phyloP scores from a whole-genome alignment of 2,797 vertebrate species.

The Orientallactaga sibirica region DNA sequence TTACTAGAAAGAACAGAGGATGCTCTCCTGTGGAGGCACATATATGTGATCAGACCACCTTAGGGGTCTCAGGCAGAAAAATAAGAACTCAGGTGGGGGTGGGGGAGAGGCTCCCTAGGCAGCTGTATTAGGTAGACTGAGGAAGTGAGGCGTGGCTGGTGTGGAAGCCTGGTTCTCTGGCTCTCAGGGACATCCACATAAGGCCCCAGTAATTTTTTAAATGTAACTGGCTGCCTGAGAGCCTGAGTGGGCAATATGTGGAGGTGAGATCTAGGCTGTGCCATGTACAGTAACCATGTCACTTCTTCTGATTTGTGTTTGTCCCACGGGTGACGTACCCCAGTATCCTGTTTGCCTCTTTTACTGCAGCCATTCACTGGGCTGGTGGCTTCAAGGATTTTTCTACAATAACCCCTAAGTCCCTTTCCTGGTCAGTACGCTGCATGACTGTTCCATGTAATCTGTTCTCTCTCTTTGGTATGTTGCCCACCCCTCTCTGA shows the following conservation, averaged over 20 bases:
- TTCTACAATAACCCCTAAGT: slow-evolving; percentile 85
- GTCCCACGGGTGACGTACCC: slow-evolving; percentile 83
- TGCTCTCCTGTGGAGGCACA: not conserved
- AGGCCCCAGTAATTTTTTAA: not conserved
- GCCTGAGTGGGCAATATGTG: slow-evolving; percentile 51
- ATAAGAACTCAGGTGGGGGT: not conserved
- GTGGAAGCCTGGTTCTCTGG: slow-evolving; percentile 27
- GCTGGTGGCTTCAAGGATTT: slow-evolving; percentile 87
- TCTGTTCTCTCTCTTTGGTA: slow-evolving; percentile 82
- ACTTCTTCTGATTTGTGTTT: slow-evolving; percentile 85
- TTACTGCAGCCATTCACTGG: slow-evolving; percentile 87
- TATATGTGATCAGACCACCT: not conserved
- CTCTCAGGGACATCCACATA: slow-evolving; percentile 63
- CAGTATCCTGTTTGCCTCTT: slow-evolving; percentile 85
- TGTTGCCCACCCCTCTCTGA: slow-evolving; percentile 58
- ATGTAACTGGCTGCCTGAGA: slow-evolving; percentile 3
- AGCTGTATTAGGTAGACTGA: not conserved
- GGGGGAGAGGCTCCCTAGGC: not conserved
- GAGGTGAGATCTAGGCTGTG: slow-evolving; percentile 69
- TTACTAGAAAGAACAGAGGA: slow-evolving; percentile 35
- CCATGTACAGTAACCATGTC: slow-evolving; percentile 80
- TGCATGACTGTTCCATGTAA: slow-evolving; percentile 87
- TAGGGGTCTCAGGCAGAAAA: not conserved
- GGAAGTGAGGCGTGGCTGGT: not conserved
- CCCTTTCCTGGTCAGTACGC: slow-evolving; percentile 87